A percentile compares a stretch with the other conserved stretches of the same genome.
Evolutionary conservation across 2,113 vertebrate species (phyloP).

Genomic region (Bufo gargarizans): DNA sequence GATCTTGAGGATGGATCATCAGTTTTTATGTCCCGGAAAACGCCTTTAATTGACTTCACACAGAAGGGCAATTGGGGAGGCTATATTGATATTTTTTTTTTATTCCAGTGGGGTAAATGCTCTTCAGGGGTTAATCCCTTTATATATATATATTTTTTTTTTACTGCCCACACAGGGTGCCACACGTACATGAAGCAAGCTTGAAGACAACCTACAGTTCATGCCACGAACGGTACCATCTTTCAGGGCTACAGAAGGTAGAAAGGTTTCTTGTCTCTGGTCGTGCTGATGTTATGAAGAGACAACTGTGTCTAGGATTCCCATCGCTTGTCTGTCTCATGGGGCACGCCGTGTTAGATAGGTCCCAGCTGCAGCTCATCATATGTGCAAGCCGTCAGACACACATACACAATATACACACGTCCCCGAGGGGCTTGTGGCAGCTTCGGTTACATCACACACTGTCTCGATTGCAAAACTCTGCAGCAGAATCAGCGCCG

Average conservation of each 20-base stretch:
- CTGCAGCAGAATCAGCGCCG: background rate
- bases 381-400: conserved; percentile 27
- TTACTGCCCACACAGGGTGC: background rate
- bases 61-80: too few species aligned
- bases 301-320: conserved; percentile 29
- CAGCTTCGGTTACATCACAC: conserved; percentile 44
- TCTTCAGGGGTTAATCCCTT: background rate
- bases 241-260: background rate
- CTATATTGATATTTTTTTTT: too few species aligned
- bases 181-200: background rate
- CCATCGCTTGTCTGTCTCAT: conserved; percentile 24
- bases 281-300: conserved; percentile 26
- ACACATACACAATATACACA: conserved; percentile 27
- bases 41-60: too few species aligned
- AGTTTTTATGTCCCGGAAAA: too few species aligned
- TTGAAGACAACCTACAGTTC: background rate
- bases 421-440: conserved; percentile 15
- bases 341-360: conserved; percentile 17
- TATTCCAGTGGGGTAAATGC: background rate
- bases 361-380: conserved; percentile 40
- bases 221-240: background rate
- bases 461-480: conserved; percentile 18
- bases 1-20: too few species aligned
- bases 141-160: background rate
- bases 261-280: conserved; percentile 22